Evolutionary conservation across 2,113 vertebrate genomes (phyloP).

Genomic region (Pogona vitticeps): DNA sequence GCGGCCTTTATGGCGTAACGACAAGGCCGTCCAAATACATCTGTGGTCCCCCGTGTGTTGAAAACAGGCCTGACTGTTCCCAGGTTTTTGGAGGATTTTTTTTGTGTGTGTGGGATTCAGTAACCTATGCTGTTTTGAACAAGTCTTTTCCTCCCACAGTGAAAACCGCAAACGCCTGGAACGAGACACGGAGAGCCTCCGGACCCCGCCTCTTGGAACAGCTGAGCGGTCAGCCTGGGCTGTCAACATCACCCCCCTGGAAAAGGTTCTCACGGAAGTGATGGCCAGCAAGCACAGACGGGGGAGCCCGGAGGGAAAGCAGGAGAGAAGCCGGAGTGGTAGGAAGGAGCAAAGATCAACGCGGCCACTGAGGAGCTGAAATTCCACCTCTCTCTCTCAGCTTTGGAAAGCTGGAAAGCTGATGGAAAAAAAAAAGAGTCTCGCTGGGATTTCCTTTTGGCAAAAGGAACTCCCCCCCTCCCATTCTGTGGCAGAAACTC

Average conservation of each 20-base stretch:
- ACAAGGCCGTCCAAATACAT: slow-evolving; percentile 65
- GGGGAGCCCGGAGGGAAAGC: background rate
- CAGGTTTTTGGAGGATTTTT: background rate
- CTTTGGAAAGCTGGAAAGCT: rapidly evolving
- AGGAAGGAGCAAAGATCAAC: background rate
- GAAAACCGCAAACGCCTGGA: slow-evolving; percentile 50
- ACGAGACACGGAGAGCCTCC: rapidly evolving
- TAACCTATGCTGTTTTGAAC: slow-evolving; percentile 46
- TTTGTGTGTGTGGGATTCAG: background rate
- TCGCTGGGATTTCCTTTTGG: background rate
- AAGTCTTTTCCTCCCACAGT: slow-evolving; percentile 31
- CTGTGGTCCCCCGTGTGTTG: slow-evolving; percentile 64
- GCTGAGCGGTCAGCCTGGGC: background rate
- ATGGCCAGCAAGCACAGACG: background rate
- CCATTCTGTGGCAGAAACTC: slow-evolving; percentile 32
- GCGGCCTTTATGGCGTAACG: slow-evolving; percentile 50
- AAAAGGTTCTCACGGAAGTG: background rate
- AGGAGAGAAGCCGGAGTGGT: background rate
- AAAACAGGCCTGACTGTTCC: slow-evolving; percentile 56
- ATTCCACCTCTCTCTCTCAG: background rate
- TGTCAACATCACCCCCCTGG: rapidly evolving
- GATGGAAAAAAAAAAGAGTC: background rate
- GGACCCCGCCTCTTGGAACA: rapidly evolving
- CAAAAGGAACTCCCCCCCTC: background rate
- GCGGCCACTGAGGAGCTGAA: background rate